Evolutionary conservation across 2,888 invertebrate genomes (phyloP).

Genomic region (Apotomis turbidana): DNA sequence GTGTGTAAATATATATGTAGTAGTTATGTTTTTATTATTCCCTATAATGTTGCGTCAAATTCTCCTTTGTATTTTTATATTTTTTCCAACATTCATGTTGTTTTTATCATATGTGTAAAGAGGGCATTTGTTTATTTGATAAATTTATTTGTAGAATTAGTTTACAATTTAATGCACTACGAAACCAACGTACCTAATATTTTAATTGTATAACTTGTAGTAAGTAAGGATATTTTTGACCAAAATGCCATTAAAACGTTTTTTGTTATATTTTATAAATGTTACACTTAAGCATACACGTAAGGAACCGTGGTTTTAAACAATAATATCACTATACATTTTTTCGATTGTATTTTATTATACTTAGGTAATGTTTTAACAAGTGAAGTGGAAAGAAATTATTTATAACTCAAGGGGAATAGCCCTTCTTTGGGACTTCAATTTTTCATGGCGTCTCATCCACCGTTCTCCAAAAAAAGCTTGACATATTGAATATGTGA

Average conservation of each 20-base stretch:
- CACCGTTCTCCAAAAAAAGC: background rate
- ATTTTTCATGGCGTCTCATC: conserved; percentile 12
- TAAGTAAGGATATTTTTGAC: conserved; percentile 2
- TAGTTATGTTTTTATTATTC: no score
- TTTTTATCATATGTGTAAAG: no score
- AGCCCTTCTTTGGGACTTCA: background rate
- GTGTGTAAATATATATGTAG: no score
- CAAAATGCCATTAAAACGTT: conserved; percentile 7
- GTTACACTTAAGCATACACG: conserved; percentile 10
- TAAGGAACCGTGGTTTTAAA: conserved; percentile 18
- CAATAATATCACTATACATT: conserved; percentile 20
- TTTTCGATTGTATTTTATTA: conserved; percentile 22
- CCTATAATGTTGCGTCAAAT: no score
- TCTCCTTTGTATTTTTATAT: no score
- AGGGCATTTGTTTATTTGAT: background rate
- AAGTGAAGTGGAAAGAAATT: background rate
- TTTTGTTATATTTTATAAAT: conserved; percentile 3
- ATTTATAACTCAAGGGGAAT: background rate
- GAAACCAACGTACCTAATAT: background rate
- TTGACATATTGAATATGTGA: background rate
- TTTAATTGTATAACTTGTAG: background rate
- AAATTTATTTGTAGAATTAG: no score
- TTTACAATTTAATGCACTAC: no score
- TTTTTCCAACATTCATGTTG: no score
- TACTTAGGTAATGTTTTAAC: background rate